Evolutionary conservation across 2,797 vertebrate genomes (phyloP).

Genomic region (Linurgus olivaceus): DNA sequence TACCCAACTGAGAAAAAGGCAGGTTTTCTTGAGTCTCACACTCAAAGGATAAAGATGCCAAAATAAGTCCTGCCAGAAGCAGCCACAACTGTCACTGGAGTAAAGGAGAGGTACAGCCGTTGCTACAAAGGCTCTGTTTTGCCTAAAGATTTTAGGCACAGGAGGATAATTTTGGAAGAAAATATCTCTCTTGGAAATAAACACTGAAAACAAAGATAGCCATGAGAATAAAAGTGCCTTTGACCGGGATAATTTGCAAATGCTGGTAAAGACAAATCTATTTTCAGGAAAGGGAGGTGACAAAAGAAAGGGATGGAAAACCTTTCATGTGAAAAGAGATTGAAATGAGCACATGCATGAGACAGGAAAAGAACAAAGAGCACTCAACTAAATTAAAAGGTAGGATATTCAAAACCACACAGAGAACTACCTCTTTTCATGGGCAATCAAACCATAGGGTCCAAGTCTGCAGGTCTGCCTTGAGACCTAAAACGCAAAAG

Average conservation of each 20-base stretch:
- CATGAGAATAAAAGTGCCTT: slow-evolving; percentile 8
- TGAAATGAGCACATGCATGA: slow-evolving; percentile 10
- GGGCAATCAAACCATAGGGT: background rate
- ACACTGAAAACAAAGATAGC: background rate
- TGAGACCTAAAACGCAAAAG: background rate
- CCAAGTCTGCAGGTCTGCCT: background rate
- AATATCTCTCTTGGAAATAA: background rate
- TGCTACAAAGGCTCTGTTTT: background rate
- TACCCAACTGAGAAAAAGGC: background rate
- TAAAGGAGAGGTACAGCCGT: background rate
- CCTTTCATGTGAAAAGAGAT: slow-evolving; percentile 19
- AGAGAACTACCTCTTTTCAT: background rate
- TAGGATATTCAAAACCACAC: slow-evolving; percentile 3
- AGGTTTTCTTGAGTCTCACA: background rate
- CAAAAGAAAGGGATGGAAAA: slow-evolving; percentile 6
- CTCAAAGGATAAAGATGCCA: background rate
- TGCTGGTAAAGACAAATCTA: background rate
- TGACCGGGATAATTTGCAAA: background rate
- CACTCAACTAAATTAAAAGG: slow-evolving; percentile 41
- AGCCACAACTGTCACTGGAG: background rate
- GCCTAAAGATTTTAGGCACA: background rate
- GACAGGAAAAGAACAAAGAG: slow-evolving; percentile 34
- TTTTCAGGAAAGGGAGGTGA: slow-evolving; percentile 18
- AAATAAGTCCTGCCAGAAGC: background rate
- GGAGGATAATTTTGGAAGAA: background rate